Base-by-base conservation (phyloP, 2,797 vertebrate genomes). In the Manis javanica region DNA sequence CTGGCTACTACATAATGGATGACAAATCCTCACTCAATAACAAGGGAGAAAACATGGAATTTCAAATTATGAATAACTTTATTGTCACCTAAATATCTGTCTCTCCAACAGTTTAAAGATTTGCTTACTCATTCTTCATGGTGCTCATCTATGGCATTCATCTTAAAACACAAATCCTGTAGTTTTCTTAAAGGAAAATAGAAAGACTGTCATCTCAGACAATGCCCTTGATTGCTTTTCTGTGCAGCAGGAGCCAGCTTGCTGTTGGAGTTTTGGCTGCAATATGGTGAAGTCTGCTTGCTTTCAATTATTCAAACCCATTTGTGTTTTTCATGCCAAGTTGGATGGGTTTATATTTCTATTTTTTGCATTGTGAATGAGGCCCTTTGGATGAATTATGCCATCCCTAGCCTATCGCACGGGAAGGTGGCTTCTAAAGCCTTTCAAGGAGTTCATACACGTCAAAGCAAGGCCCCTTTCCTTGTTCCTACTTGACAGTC, bases 261-360 rank as follows among this genome's bases (percentile, higher is more conserved):
- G 95, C 55, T 87, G 84, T 90, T 96, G 66, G 97, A 97, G 78
- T 91, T 98, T 97, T 96, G 92, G 95, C 82, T 97, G 42, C 93
- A 87, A 91, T 95, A 95, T 69, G 29, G 95, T 96, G 75, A 95
- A 96, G 63, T 85, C 96, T 97, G 96, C 96, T 96, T 92, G 84
- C 90, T 93, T 72, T 96, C 90, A 49, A 31, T 94, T 98, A 95
- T 95, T 90, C 95, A 98, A 64, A 66, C 53, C 92, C 37, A 59
- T 97, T 96, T 97, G 71, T 79, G n/a, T 93, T 96, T 97, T 94
- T 90, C 91, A 88, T 95, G 84, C 81, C 87, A 98, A 92, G 71
- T 96, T 87, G 87, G 97, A 94, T 94, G 97, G 86, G 96, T 97
- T 96, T 96, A 66, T 94, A 96, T 97, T 98, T 97, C 77, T 82